phyloP scores from a whole-genome alignment of 2,113 vertebrate genomes.

The Pongo abelii region DNA sequence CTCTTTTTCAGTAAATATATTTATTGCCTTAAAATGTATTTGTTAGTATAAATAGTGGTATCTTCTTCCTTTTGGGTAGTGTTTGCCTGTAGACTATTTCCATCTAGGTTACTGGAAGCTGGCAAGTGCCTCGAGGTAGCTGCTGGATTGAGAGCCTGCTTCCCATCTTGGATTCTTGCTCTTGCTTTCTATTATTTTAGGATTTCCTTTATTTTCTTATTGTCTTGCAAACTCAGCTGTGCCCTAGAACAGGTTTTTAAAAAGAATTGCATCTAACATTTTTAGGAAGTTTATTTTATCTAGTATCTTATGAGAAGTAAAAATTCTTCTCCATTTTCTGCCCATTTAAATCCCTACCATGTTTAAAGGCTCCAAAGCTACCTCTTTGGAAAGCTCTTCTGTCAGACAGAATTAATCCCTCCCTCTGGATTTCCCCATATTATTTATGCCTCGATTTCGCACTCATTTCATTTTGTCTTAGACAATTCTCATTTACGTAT shows the following conservation, averaged over 20 bases:
- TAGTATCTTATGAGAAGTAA: neutral
- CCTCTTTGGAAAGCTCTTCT: neutral
- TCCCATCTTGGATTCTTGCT: neutral
- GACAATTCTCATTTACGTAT: neutral
- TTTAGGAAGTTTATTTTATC: slow-evolving; percentile 14
- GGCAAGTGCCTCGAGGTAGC: neutral
- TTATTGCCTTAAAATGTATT: neutral
- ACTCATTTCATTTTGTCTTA: neutral
- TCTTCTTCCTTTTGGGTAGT: neutral
- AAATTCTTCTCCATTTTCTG: neutral
- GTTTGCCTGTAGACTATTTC: neutral
- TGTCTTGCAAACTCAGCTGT: neutral
- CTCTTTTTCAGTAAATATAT: neutral
- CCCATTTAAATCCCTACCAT: neutral
- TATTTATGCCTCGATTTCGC: neutral
- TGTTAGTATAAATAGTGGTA: neutral
- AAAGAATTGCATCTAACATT: neutral
- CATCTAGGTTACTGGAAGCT: neutral
- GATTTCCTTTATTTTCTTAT: neutral
- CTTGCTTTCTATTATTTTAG: neutral
- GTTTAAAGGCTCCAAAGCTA: neutral
- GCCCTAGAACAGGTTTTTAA: neutral
- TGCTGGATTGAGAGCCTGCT: neutral
- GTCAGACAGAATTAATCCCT: neutral
- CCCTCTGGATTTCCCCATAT: neutral